Evolutionary conservation across 2,888 invertebrate species (phyloP), one percentile per base, ranked within the genome.

Genomic region (Temnothorax unifasciatus): DNA sequence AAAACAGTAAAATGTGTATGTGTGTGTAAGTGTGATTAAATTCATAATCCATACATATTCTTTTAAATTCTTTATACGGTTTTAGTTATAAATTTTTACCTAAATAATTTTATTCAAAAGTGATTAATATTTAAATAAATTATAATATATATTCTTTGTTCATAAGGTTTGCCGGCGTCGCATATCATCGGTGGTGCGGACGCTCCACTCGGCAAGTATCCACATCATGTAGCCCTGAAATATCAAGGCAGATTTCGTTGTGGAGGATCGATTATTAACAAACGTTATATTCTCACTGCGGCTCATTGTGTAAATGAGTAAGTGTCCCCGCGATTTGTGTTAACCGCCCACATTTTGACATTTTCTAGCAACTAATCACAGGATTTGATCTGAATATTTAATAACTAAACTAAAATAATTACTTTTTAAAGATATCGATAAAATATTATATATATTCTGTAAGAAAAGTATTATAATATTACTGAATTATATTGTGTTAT

Each of bases 231-330:
- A 0, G 96, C 96, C 0, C 90, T 96, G 0, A 92, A 96, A 61
- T 94, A 93, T 0, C 2, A 25, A 0, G 94, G 95, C 5, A 94
- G 94, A 88, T 96, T 96, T 86, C 95, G 96, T 91, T 96, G 96
- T 84, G 96, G 96, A 0, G 96, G 96, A 0, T 96, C 96, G 0
- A 94, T 96, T 4, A 92, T 96, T 13, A 96, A 95, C 47, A 95
- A 95, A 0, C 92, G 95, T 18, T 95, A 95, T 5, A 95, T 96
- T 29, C 89, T 96, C 0, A 96, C 96, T 0, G 96, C 96, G 1
- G 96, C 96, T 2, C 96, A 96, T 87, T 96, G 96, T 61, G 95
- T 96, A 11, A 93, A 95, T 41, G 93, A 95, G 96, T 96, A 90
- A 74, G 84, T 84, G 8, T 69, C 13, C 8, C 4, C 13, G 5